Conservation (phyloP, 1,140 invertebrate species). For the Drosophila orosa region DNA sequence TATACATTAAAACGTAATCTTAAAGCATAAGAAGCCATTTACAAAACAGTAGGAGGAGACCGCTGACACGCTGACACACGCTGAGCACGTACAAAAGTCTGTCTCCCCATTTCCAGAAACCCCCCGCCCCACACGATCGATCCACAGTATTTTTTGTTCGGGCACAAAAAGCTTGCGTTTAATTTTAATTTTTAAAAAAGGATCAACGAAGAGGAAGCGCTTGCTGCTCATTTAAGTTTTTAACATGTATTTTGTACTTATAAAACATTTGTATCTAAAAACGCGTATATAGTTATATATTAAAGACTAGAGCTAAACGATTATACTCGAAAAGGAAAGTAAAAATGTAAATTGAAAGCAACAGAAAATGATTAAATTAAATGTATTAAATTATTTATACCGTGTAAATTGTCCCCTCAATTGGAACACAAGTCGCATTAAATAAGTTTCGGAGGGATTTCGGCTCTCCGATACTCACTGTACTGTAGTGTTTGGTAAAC, state of each 20-base stretch:
- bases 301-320: constrained; percentile 41
- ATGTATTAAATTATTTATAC: constrained; percentile 70
- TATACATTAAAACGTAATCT: constrained; percentile 6
- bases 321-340: constrained; percentile 57
- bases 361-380: constrained; percentile 50
- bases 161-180: constrained; percentile 67
- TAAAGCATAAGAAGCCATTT: constrained; percentile 46
- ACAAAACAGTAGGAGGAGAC: constrained; percentile 33
- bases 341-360: constrained; percentile 61
- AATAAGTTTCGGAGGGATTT: not conserved
- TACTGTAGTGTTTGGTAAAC: constrained; percentile 37
- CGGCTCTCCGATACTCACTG: not conserved
- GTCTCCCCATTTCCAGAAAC: constrained; percentile 29
- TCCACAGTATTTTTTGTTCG: constrained; percentile 66
- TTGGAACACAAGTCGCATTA: not conserved
- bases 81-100: constrained; percentile 49
- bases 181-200: constrained; percentile 42
- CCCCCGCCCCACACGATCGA: constrained; percentile 10
- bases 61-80: constrained; percentile 26
- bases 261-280: constrained; percentile 55
- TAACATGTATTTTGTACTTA: constrained; percentile 78
- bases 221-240: constrained; percentile 76
- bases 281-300: constrained; percentile 29
- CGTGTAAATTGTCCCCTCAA: constrained; percentile 61
- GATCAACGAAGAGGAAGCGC: constrained; percentile 42